phyloP scores from a whole-genome alignment of 1,140 invertebrate genomes.

The Sitodiplosis mosellana region DNA sequence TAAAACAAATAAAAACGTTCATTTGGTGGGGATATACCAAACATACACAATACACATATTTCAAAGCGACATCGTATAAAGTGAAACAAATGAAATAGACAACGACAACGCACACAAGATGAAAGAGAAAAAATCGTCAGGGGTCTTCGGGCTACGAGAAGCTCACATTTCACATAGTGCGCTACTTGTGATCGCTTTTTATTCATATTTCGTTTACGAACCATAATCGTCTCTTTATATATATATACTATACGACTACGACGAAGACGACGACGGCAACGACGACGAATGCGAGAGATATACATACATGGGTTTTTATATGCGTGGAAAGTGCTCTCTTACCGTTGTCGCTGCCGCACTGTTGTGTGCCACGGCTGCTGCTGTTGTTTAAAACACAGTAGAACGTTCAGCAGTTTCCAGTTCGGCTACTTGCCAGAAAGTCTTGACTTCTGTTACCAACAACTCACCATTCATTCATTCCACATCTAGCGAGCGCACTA shows the following conservation, averaged over 20 bases:
- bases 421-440: slow-evolving; percentile 2
- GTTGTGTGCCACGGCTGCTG: no score
- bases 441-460: slow-evolving; percentile 2
- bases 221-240: neutral
- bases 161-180: neutral
- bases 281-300: no score
- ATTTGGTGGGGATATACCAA: no score
- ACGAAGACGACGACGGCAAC: no score
- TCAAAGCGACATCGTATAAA: no score
- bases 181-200: neutral
- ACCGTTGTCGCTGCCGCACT: no score
- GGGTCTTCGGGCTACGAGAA: slow-evolving; percentile 1
- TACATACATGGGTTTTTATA: no score
- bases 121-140: neutral
- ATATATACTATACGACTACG: neutral
- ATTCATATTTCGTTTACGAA: slow-evolving; percentile 1
- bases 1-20: no score
- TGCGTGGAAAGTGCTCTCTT: no score
- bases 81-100: no score
- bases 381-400: neutral
- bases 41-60: no score
- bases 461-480: slow-evolving; percentile 1
- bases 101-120: neutral
- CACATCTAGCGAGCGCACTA: neutral
- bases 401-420: slow-evolving; percentile 1